Conservation (phyloP, 2,888 invertebrate species). For the Serripes groenlandicus region DNA sequence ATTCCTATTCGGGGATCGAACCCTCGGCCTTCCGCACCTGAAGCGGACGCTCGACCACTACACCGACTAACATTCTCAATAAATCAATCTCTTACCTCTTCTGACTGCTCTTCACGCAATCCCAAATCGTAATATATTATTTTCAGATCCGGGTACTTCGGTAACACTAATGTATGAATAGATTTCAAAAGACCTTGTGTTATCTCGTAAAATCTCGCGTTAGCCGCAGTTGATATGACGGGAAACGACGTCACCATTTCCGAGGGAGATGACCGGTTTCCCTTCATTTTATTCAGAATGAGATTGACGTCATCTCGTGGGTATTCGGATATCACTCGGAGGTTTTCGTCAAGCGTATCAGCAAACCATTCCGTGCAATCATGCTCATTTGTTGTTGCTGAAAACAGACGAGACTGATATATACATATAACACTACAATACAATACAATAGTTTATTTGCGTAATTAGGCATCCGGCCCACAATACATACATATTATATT, state of each 20-base stretch:
- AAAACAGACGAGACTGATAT: no score
- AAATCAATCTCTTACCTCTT: conserved; percentile 28
- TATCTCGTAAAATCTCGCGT: conserved; percentile 10
- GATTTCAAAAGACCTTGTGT: conserved; percentile 43
- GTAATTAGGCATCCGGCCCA: no score
- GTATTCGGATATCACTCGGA: conserved; percentile 27
- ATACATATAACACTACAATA: no score
- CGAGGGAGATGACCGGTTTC: neutral
- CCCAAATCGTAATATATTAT: conserved; percentile 44
- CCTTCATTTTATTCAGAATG: conserved; percentile 23
- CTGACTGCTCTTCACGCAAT: neutral
- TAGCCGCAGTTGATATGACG: conserved; percentile 64
- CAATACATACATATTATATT: no score
- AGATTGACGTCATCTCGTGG: conserved; percentile 14
- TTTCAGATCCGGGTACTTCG: conserved; percentile 24
- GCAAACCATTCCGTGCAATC: conserved; percentile 47
- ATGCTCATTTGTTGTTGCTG: no score
- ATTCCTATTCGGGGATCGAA: no score
- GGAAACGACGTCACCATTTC: conserved; percentile 55
- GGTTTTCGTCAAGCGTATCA: conserved; percentile 26
- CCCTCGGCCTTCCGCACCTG: no score
- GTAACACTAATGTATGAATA: conserved; percentile 24
- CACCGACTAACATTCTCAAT: no score
- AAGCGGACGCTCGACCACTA: no score
- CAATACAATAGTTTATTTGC: no score